A percentile compares a stretch with the other conserved stretches of the same genome.
phyloP scores from a whole-genome alignment of 2,888 invertebrate species.

The Trachelus iudaicus region DNA sequence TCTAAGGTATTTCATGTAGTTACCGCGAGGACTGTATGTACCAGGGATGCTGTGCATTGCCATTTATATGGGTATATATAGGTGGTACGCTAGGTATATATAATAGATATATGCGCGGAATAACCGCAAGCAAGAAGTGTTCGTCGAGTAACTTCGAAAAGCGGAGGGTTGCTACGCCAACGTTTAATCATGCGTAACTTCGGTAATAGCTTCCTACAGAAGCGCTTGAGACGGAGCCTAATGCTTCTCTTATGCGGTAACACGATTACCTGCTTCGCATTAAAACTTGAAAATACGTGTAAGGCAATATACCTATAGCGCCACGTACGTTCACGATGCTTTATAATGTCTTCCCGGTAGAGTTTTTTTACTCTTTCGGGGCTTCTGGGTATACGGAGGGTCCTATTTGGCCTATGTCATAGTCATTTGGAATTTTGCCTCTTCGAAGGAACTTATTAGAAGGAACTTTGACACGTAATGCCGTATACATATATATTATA shows the following conservation, averaged over 20 bases:
- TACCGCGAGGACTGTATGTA: neutral
- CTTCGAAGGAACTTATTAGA: neutral
- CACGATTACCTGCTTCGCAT: constrained; percentile 45
- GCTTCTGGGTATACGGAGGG: neutral
- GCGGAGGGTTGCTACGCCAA: constrained; percentile 53
- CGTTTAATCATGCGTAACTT: constrained; percentile 57
- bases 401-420: neutral
- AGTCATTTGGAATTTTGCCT: neutral
- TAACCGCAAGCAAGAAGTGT: neutral
- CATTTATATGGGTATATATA: neutral
- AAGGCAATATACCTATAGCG: neutral
- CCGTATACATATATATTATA: neutral
- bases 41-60: neutral
- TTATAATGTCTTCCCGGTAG: constrained; percentile 18
- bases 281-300: constrained; percentile 49
- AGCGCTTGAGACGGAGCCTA: constrained; percentile 54
- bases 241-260: constrained; percentile 48
- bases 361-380: constrained; percentile 17
- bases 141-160: constrained; percentile 33
- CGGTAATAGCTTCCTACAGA: constrained; percentile 50
- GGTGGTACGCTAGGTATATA: neutral
- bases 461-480: neutral
- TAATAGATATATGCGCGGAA: neutral
- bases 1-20: neutral
- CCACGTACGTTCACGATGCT: constrained; percentile 21